These are phyloP conservation scores for Lophotriccus pileatus DNA, from an alignment of 2,797 vertebrate species.

Conservation along the genomic window DNA sequence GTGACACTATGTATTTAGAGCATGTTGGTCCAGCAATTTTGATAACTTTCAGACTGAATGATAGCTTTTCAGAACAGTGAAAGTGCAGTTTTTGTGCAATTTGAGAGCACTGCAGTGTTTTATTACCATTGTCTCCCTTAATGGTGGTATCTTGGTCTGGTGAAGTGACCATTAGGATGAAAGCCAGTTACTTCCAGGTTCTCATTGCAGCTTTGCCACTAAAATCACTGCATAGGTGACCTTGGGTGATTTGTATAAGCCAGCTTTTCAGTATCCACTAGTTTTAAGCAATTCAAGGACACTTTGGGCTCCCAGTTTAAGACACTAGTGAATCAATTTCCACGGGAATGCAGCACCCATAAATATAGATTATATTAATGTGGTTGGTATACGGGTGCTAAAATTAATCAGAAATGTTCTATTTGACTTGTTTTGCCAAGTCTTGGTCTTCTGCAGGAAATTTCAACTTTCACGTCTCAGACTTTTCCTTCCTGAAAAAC, in stretches of 20 bases:
- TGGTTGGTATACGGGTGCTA: neutral
- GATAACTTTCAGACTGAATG: constrained; percentile 40
- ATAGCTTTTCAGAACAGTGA: constrained; percentile 19
- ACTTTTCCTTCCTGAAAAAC: neutral
- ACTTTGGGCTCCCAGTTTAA: neutral
- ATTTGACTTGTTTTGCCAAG: neutral
- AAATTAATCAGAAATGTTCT: neutral
- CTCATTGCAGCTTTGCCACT: constrained; percentile 15
- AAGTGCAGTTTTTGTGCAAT: constrained; percentile 41
- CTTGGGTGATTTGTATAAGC: neutral
- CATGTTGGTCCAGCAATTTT: constrained; percentile 48
- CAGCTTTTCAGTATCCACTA: neutral
- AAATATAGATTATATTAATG: neutral
- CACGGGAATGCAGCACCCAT: neutral
- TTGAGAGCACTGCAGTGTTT: constrained; percentile 16
- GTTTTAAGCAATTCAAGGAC: neutral
- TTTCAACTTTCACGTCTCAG: neutral
- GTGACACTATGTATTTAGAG: constrained; percentile 20
- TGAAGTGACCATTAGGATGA: constrained; percentile 30
- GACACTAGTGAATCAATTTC: neutral
- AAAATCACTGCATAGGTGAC: neutral
- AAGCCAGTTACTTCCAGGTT: constrained; percentile 35
- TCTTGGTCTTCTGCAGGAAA: neutral
- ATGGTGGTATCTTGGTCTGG: neutral
- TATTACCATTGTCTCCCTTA: constrained; percentile 43